Percentiles rank a stretch among this genome's conserved stretches.
Evolutionary conservation across 2,888 invertebrate genomes (phyloP).

Genomic region (Megaustenia siamemsis): DNA sequence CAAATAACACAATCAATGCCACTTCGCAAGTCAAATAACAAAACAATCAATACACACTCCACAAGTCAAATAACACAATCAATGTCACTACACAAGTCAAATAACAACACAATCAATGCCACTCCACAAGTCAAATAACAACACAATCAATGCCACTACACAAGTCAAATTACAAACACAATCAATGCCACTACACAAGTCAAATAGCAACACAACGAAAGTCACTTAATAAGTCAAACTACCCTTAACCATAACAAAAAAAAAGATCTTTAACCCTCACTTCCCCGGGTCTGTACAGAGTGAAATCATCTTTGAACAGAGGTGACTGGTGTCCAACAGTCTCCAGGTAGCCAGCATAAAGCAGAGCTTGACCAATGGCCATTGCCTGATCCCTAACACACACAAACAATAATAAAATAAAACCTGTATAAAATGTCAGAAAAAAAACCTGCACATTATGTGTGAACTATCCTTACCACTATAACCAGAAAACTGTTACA

Average conservation of each 20-base stretch:
- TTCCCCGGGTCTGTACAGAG: conserved; percentile 82
- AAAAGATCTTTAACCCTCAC: conserved; percentile 60
- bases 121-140: too few relatives aligned
- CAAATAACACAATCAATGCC: too few relatives aligned
- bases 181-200: too few relatives aligned
- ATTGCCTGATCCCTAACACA: conserved; percentile 82
- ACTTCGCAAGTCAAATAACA: too few relatives aligned
- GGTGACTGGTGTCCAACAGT: conserved; percentile 83
- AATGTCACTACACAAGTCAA: too few relatives aligned
- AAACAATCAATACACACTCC: too few relatives aligned
- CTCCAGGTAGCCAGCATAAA: conserved; percentile 89
- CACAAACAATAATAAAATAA: not conserved
- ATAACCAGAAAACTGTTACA: not conserved
- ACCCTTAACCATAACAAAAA: not conserved
- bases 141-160: too few relatives aligned
- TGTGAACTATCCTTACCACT: not conserved
- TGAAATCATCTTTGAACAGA: conserved; percentile 84
- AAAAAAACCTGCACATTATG: not conserved
- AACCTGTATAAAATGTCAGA: not conserved
- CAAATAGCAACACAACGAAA: too few relatives aligned
- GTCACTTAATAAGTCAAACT: too few relatives aligned
- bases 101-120: too few relatives aligned
- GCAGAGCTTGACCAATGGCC: conserved; percentile 88
- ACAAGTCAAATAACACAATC: too few relatives aligned
- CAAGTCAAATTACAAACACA: too few relatives aligned